Evolutionary conservation across 2,888 invertebrate genomes (phyloP), one percentile per base, ranked within the genome.

Genomic region (Pyrrhosoma nymphula): DNA sequence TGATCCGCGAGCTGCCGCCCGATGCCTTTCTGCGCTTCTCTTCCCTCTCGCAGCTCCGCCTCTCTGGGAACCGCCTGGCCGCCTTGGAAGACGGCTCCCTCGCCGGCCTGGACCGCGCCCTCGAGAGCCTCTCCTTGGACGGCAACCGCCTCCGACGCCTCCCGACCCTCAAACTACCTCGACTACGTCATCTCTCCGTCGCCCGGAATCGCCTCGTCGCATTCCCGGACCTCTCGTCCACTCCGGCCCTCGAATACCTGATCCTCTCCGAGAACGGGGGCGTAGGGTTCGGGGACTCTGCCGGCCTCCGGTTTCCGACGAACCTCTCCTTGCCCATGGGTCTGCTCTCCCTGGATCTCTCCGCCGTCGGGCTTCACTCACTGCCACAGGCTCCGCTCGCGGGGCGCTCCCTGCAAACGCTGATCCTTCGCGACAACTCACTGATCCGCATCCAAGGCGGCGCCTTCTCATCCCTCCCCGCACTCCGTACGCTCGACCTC

Each of bases 351-450:
- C 97, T 99, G 95, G 98, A 99, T 97, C 97, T 99, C 93, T 98
- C 98, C 0, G 97, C 98, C 96, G 99, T 99, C 97, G 98, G 98
- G 96, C 97, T 99, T 88, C 98, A 98, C 96, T 98, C 99, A 96
- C 97, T 99, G 89, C 99, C 98, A 96, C 98, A 98, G 1, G 98
- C 98, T 0, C 98, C 98, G n/a, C 99, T 99, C 96, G 98, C 98
- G 96, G 98, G 98, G 95, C 99, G 99, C 97, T 98, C 98, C 0
- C 97, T 98, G 35, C 97, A 99, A 39, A 97, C 98, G 96, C 97
- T 97, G 96, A 98, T 99, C 90, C 97, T 98, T 95, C 98, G 98
- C 0, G 97, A 98, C 0, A 98, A 98, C 95, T 98, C 98, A 0
- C 98, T 99, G 95, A 97, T 97, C 95, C 97, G 98, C 55, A 97